Conservation (phyloP, 2,888 invertebrate species). For the Phanerotoma sp. region DNA sequence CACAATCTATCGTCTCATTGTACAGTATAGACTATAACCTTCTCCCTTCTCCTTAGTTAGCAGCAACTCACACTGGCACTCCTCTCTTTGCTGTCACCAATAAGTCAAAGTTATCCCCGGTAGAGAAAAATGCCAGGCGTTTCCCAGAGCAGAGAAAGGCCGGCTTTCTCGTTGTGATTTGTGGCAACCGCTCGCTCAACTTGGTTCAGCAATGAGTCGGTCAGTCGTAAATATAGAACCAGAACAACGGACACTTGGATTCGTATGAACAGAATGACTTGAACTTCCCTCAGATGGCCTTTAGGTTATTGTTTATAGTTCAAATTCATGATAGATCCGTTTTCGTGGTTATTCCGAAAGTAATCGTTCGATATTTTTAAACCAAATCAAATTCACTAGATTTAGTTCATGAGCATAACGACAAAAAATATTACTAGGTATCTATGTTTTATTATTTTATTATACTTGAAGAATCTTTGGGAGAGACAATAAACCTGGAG, state of each 20-base stretch:
- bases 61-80: slow-evolving; percentile 26
- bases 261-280: slow-evolving; percentile 28
- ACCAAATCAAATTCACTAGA: too few species aligned
- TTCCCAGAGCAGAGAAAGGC: slow-evolving; percentile 57
- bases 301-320: slow-evolving; percentile 18
- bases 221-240: slow-evolving; percentile 56
- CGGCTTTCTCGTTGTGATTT: slow-evolving; percentile 55
- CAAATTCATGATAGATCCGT: too few species aligned
- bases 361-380: too few species aligned
- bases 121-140: slow-evolving; percentile 58
- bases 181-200: slow-evolving; percentile 56
- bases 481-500: too few species aligned
- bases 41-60: slow-evolving; percentile 20
- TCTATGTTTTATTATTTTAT: too few species aligned
- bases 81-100: slow-evolving; percentile 50
- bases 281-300: slow-evolving; percentile 33
- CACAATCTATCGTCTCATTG: slow-evolving; percentile 10
- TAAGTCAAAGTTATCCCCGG: slow-evolving; percentile 58
- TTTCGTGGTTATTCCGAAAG: too few species aligned
- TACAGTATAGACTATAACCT: slow-evolving; percentile 12
- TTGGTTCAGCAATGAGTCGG: slow-evolving; percentile 57
- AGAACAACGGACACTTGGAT: slow-evolving; percentile 38
- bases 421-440: too few species aligned
- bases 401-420: too few species aligned
- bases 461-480: too few species aligned